A percentile compares a stretch with the other conserved stretches of the same genome.
phyloP scores from a whole-genome alignment of 2,113 vertebrate genomes.

The Sigmodon hispidus region DNA sequence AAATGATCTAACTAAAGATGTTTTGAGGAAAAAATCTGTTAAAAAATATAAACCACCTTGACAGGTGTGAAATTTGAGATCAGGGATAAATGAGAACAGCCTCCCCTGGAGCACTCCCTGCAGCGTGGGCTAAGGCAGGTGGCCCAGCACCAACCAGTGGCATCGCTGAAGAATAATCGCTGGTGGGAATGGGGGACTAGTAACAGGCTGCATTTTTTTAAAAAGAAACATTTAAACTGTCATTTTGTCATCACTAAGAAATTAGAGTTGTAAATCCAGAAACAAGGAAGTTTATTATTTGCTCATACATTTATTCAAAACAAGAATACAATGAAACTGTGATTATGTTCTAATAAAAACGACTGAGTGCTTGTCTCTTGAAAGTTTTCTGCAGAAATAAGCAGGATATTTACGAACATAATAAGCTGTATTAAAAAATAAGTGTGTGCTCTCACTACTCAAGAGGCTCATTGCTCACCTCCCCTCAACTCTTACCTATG shows the following conservation, averaged over 20 bases:
- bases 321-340: conserved; percentile 28
- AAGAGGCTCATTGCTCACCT: not conserved
- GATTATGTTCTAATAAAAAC: conserved; percentile 12
- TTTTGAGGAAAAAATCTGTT: conserved; percentile 42
- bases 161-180: not conserved
- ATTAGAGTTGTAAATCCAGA: conserved; percentile 42
- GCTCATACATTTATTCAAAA: not conserved
- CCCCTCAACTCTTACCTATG: not conserved
- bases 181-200: not conserved
- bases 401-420: not conserved
- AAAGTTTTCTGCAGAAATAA: conserved; percentile 9
- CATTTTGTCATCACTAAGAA: conserved; percentile 36
- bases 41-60: conserved; percentile 63
- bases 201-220: not conserved
- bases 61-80: conserved; percentile 43
- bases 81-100: conserved; percentile 4
- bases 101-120: not conserved
- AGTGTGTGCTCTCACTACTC: not conserved
- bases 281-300: conserved; percentile 23
- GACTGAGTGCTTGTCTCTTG: not conserved
- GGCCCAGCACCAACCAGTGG: not conserved
- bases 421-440: not conserved
- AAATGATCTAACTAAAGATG: conserved; percentile 45
- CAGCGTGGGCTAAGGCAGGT: not conserved
- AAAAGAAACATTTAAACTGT: conserved; percentile 7